These are phyloP conservation scores for Buceros bicornis DNA, from an alignment of 2,797 vertebrate genomes.

Conservation along the genomic window DNA sequence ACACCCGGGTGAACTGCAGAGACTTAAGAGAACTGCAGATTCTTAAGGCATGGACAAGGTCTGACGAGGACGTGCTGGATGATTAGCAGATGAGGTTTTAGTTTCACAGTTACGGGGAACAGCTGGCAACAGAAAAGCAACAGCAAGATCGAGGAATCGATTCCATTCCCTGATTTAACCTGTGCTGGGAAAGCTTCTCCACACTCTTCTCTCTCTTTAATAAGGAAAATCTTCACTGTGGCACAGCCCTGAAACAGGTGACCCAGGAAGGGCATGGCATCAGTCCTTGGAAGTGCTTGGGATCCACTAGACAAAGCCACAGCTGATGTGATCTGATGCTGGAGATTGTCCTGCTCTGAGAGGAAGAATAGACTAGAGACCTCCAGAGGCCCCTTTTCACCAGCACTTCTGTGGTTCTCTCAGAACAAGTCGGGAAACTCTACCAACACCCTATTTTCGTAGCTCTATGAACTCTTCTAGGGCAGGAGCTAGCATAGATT, in stretches of 20 bases:
- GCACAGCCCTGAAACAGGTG: not conserved
- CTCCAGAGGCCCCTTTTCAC: not conserved
- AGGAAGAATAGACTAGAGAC: not conserved
- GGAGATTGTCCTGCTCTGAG: not conserved
- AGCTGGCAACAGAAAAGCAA: not conserved
- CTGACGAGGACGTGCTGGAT: not conserved
- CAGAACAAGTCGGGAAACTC: not conserved
- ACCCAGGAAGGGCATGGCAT: no score
- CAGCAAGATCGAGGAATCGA: not conserved
- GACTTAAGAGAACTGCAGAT: not conserved
- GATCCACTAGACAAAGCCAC: not conserved
- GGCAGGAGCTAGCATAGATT: not conserved
- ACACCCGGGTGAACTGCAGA: not conserved
- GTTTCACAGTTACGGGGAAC: not conserved
- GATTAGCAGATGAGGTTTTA: not conserved
- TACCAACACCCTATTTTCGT: not conserved
- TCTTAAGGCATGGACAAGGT: not conserved
- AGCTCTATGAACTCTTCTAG: not conserved
- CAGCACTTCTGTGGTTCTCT: not conserved
- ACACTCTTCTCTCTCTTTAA: not conserved
- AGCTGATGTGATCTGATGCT: not conserved
- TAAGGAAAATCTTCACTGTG: not conserved
- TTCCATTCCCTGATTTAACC: not conserved
- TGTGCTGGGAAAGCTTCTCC: not conserved
- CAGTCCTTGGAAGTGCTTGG: not conserved